Conservation (phyloP, 2,888 invertebrate genomes). For the Allophyes oxyacanthae region DNA sequence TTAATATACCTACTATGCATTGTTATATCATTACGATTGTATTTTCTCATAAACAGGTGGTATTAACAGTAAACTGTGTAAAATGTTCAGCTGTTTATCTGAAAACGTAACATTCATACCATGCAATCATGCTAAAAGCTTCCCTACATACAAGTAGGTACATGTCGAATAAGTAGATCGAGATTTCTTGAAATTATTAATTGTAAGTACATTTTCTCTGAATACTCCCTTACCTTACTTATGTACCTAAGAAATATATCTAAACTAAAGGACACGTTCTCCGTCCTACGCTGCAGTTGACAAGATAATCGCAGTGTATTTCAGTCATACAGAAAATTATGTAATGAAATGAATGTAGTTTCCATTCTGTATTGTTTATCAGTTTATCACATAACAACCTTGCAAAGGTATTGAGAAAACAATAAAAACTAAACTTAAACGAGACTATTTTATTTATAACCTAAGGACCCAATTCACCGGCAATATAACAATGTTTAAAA, state of each 20-base stretch:
- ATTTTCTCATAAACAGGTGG: slow-evolving; percentile 50
- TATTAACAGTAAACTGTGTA: slow-evolving; percentile 34
- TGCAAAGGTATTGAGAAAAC: slow-evolving; percentile 85
- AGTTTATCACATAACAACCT: slow-evolving; percentile 79
- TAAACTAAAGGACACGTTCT: slow-evolving; percentile 74
- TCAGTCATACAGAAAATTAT: slow-evolving; percentile 56
- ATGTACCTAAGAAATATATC: slow-evolving; percentile 57
- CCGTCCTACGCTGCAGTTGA: slow-evolving; percentile 80
- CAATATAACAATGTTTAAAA: no score
- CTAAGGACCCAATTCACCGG: not conserved
- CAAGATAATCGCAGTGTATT: slow-evolving; percentile 64
- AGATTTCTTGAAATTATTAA: slow-evolving; percentile 84
- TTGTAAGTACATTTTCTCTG: slow-evolving; percentile 81
- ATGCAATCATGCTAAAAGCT: slow-evolving; percentile 85
- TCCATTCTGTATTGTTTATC: slow-evolving; percentile 80
- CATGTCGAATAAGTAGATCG: slow-evolving; percentile 81
- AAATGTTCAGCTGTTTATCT: slow-evolving; percentile 48
- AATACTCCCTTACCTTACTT: slow-evolving; percentile 76
- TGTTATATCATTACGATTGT: slow-evolving; percentile 53
- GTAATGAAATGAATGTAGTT: slow-evolving; percentile 78
- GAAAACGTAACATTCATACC: slow-evolving; percentile 54
- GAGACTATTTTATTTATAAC: slow-evolving; percentile 38
- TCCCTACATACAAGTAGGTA: slow-evolving; percentile 80
- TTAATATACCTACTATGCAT: slow-evolving; percentile 51
- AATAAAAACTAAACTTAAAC: slow-evolving; percentile 73